Evolutionary conservation across 2,797 vertebrate species (phyloP).

Genomic region (Natrix natrix): DNA sequence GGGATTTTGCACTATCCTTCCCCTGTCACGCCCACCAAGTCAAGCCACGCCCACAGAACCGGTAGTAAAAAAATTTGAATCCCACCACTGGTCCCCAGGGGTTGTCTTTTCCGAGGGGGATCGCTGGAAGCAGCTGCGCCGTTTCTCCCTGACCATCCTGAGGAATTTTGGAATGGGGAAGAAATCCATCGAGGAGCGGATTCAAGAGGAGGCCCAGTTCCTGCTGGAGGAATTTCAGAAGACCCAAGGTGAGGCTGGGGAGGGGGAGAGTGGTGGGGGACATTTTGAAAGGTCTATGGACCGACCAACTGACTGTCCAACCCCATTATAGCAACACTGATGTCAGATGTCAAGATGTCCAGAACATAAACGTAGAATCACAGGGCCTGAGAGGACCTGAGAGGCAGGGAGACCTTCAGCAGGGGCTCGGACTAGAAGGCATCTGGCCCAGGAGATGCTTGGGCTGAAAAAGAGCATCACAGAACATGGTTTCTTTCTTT

Average conservation of each 20-base stretch:
- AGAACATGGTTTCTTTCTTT: neutral
- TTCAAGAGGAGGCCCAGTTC: slow-evolving; percentile 54
- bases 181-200: slow-evolving; percentile 54
- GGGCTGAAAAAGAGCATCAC: neutral
- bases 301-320: neutral
- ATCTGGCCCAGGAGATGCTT: neutral
- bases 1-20: no score
- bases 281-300: neutral
- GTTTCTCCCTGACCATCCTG: slow-evolving; percentile 53
- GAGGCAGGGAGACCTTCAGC: neutral
- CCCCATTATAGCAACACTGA: neutral
- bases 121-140: slow-evolving; percentile 42
- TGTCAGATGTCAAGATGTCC: neutral
- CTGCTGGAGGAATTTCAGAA: slow-evolving; percentile 59
- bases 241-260: slow-evolving; percentile 22
- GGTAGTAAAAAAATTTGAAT: no score
- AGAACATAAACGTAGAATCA: neutral
- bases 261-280: neutral
- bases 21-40: no score
- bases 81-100: neutral
- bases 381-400: neutral
- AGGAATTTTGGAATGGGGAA: slow-evolving; percentile 66
- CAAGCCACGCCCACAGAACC: no score
- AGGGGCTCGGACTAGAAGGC: neutral
- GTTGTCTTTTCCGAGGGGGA: slow-evolving; percentile 40